phyloP scores from a whole-genome alignment of 1,140 invertebrate species.

The Pectinophora gossypiella region DNA sequence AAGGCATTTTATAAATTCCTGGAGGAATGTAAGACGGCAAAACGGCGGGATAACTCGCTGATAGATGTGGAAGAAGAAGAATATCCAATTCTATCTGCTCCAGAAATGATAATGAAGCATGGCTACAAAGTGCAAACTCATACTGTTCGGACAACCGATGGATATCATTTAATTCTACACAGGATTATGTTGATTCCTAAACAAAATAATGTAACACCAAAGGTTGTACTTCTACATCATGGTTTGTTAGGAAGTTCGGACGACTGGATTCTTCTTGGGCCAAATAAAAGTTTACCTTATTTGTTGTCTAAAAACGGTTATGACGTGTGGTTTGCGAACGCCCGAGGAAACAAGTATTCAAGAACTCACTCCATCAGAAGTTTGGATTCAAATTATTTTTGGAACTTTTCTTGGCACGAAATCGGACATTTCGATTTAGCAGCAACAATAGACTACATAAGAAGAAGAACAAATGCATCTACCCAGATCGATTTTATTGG shows the following conservation, averaged over 20 bases:
- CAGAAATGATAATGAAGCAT: too few relatives aligned
- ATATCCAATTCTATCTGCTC: too few relatives aligned
- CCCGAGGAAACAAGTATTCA: conserved; percentile 79
- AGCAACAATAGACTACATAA: conserved; percentile 82
- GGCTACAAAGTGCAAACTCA: too few relatives aligned
- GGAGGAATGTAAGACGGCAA: too few relatives aligned
- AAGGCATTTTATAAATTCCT: too few relatives aligned
- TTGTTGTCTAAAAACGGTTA: conserved; percentile 77
- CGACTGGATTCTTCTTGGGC: conserved; percentile 84
- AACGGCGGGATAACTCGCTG: too few relatives aligned
- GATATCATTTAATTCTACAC: conserved; percentile 76
- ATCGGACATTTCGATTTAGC: conserved; percentile 85
- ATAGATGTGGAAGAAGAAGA: too few relatives aligned
- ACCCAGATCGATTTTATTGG: conserved; percentile 79
- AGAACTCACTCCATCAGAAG: conserved; percentile 64
- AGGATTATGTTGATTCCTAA: conserved; percentile 76
- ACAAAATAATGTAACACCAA: conserved; percentile 13
- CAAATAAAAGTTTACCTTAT: conserved; percentile 79
- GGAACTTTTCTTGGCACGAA: conserved; percentile 81
- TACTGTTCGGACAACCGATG: conserved; percentile 75
- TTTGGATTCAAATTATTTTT: conserved; percentile 72
- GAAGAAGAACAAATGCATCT: conserved; percentile 68
- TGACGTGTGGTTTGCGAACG: conserved; percentile 81
- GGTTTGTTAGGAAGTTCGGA: conserved; percentile 84
- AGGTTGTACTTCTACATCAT: conserved; percentile 82